phyloP scores from a whole-genome alignment of 1,140 invertebrate species.

The Bombus impatiens region DNA sequence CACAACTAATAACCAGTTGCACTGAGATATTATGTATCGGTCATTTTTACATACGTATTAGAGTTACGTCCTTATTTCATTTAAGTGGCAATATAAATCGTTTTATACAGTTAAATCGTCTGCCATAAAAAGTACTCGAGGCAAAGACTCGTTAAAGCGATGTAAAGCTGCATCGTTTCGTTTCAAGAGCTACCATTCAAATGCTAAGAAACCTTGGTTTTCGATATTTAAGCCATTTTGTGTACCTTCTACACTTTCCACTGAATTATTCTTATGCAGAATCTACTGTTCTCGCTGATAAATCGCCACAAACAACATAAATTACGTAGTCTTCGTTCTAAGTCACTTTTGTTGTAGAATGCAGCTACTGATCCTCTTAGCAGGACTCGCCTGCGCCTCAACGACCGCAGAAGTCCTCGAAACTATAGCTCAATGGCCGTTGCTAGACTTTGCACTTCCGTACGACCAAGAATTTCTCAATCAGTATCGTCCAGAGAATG shows the following conservation, averaged over 20 bases:
- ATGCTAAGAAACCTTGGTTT: too few species aligned
- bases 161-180: not conserved
- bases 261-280: too few species aligned
- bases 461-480: constrained; percentile 83
- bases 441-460: constrained; percentile 87
- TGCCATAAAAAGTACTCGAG: not conserved
- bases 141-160: not conserved
- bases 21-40: not conserved
- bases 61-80: not conserved
- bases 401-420: constrained; percentile 81
- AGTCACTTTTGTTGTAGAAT: not conserved
- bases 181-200: not conserved
- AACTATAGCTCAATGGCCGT: constrained; percentile 88
- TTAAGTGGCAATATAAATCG: not conserved
- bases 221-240: too few species aligned
- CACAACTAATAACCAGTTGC: not conserved
- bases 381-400: not conserved
- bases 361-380: constrained; percentile 21
- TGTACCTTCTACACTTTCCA: too few species aligned
- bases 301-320: not conserved
- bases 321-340: not conserved
- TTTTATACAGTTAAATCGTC: not conserved
- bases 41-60: not conserved
- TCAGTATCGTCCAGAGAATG: constrained; percentile 87
- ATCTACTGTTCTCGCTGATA: too few species aligned